Percentiles rank a stretch among this genome's conserved stretches.
phyloP scores from a whole-genome alignment of 2,113 vertebrate genomes.

The Panthera tigris region DNA sequence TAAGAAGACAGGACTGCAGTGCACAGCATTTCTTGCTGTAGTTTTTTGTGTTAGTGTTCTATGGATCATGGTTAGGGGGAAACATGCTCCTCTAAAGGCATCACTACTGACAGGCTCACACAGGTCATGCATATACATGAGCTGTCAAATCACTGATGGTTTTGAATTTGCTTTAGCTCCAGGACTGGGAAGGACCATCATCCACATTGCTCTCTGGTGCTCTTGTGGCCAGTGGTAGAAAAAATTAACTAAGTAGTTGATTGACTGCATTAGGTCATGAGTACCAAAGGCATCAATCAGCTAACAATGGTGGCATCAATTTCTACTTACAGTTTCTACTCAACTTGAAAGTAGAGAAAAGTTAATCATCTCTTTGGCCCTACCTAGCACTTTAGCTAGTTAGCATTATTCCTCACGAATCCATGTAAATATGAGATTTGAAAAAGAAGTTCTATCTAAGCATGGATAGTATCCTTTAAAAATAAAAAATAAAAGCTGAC shows the following conservation, averaged over 20 bases:
- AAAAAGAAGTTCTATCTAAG: not conserved
- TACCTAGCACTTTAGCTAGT: not conserved
- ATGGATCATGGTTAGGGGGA: not conserved
- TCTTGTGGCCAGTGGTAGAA: not conserved
- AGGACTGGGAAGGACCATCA: not conserved
- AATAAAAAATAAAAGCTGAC: conserved; percentile 1
- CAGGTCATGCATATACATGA: not conserved
- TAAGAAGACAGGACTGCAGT: not conserved
- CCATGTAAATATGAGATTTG: not conserved
- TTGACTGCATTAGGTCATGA: not conserved
- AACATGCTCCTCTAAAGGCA: not conserved
- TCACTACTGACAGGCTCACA: not conserved
- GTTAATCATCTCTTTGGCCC: not conserved
- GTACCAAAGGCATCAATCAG: not conserved
- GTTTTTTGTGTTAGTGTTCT: not conserved
- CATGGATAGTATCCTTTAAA: not conserved
- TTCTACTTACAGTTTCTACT: not conserved
- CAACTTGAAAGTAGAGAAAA: not conserved
- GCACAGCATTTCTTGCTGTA: not conserved
- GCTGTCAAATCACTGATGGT: not conserved
- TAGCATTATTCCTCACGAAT: not conserved
- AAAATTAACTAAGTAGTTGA: not conserved
- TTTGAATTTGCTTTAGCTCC: not conserved
- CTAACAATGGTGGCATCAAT: not conserved
- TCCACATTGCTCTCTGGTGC: not conserved